phyloP scores from a whole-genome alignment of 2,888 invertebrate genomes.

The Stenolophus ochropezus region DNA sequence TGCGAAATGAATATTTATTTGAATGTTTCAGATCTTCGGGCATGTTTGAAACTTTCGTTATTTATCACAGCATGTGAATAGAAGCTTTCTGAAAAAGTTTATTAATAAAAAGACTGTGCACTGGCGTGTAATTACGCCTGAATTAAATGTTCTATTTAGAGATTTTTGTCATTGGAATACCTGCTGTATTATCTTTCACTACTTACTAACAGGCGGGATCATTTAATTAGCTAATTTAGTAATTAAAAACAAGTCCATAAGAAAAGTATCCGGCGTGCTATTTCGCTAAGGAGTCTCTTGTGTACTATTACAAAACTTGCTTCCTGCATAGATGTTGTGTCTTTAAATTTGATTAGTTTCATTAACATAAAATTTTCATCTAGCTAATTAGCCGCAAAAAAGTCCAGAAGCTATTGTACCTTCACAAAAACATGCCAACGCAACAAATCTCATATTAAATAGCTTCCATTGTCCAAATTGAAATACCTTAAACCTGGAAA shows the following conservation, averaged over 20 bases:
- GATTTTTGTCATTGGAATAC: not conserved
- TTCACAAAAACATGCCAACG: not conserved
- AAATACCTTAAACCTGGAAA: too few species aligned
- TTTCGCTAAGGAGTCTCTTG: not conserved
- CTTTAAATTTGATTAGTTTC: conserved; percentile 40
- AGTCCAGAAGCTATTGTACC: conserved; percentile 13
- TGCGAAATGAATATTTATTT: conserved; percentile 3
- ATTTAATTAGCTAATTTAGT: conserved; percentile 18
- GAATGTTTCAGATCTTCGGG: not conserved
- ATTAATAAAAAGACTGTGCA: not conserved
- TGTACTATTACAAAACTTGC: conserved; percentile 24
- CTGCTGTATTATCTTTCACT: not conserved
- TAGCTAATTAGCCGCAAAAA: too few species aligned
- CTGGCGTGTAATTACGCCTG: not conserved
- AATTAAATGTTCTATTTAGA: conserved; percentile 5
- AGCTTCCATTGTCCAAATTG: too few species aligned
- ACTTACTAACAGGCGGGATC: not conserved
- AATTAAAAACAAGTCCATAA: conserved; percentile 22
- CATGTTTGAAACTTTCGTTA: conserved; percentile 1
- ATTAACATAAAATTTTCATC: conserved; percentile 43
- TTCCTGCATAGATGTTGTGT: conserved; percentile 12
- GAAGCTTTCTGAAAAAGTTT: not conserved
- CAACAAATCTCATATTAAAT: too few species aligned
- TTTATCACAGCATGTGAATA: conserved; percentile 2
- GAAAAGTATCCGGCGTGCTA: conserved; percentile 14